These are phyloP conservation scores for Rhodeus uyekii DNA, from an alignment of 2,797 vertebrate species.

Conservation along the genomic window DNA sequence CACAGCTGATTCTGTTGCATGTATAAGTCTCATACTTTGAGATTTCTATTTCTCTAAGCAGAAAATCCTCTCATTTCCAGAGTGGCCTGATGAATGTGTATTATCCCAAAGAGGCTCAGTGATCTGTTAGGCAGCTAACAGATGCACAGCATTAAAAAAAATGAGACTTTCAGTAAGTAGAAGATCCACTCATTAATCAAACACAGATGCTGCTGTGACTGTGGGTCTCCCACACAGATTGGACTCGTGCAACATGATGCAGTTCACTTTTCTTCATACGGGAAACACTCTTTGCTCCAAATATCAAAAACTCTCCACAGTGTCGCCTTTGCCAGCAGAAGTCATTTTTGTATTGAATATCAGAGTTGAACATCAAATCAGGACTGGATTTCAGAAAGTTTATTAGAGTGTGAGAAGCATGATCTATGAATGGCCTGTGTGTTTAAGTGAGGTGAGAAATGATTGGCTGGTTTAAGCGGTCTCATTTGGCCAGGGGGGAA, in stretches of 20 bases:
- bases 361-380: neutral
- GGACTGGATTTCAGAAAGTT: neutral
- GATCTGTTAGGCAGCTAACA: constrained; percentile 59
- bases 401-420: constrained; percentile 11
- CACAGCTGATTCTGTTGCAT: constrained; percentile 18
- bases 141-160: constrained; percentile 63
- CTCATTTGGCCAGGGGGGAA: constrained; percentile 54
- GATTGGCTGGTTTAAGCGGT: constrained; percentile 27
- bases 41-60: constrained; percentile 24
- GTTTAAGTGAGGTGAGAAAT: constrained; percentile 43
- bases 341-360: constrained; percentile 5
- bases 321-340: constrained; percentile 3
- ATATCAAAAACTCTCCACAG: constrained; percentile 39
- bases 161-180: constrained; percentile 59
- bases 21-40: neutral
- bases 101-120: constrained; percentile 54
- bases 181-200: constrained; percentile 64
- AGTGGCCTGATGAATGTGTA: constrained; percentile 43
- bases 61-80: constrained; percentile 24
- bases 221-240: constrained; percentile 44
- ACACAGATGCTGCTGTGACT: constrained; percentile 59
- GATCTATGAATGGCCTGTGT: constrained; percentile 41
- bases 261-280: neutral
- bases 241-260: constrained; percentile 14
- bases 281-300: constrained; percentile 46